Base-by-base conservation (phyloP, 2,888 invertebrate genomes). In the Drosophila anomalipes region DNA sequence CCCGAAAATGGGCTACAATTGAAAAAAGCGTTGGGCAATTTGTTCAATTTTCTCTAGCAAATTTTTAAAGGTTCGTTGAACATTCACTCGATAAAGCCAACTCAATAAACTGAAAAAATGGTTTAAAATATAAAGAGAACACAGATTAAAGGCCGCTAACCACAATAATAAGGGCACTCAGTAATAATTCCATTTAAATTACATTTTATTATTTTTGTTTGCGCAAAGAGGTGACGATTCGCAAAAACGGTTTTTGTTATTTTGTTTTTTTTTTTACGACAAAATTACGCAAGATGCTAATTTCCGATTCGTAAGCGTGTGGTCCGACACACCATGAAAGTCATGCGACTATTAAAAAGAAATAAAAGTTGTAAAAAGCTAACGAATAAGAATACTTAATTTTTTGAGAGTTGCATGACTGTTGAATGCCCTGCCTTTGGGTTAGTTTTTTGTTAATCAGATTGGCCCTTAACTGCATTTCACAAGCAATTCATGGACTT, bases 211-310 rank as follows among this genome's bases (percentile, higher is more conserved):
- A 52, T 47, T 41, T 51, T 52, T 28, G 32, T 60, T 72, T 44
- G 56, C 59, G 28, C 52, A 35, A 41, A 59, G 28, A 68, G 65
- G 65, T 63, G 74, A 78, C 74, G 79, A 74, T 71, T 74, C 56
- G 71, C 57, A 49, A 66, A 69, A 71, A 60, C 52, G 52, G 32
- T 70, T 44, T 32, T 62, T 59, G 19, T 57, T 57, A 39, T 51
- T 51, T 41, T 58, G 41, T 22, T 33, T 66, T 61, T 73, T 33
- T 66, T 61, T 73, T 77, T 72, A 56, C 65, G 72, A 7, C 35
- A 22, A 62, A 57, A 63, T 83, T 88, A 70, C 72, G 72, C 72
- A 83, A 83, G 65, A 35, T n/a, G 70, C 64, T 66, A 86, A 71
- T 81, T 84, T 78, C n/a, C 35, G 47, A 83, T 70, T 61, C 52